These are phyloP conservation scores for Hymenopus coronatus DNA, from an alignment of 2,888 invertebrate genomes.

Conservation along the genomic window DNA sequence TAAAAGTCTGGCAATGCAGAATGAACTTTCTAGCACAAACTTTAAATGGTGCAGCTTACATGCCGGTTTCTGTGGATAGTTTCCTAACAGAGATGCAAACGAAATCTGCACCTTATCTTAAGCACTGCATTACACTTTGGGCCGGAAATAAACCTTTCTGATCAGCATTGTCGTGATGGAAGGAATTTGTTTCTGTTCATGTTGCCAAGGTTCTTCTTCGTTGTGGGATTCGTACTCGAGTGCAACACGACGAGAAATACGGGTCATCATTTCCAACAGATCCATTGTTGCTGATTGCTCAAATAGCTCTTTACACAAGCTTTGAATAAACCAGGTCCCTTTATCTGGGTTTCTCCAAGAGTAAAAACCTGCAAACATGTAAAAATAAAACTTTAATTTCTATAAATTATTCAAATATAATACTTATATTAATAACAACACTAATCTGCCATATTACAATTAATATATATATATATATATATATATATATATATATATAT, in stretches of 20 bases:
- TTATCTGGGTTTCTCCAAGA: constrained; percentile 65
- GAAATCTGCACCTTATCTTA: not conserved
- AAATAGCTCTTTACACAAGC: constrained; percentile 58
- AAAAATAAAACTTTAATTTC: not conserved
- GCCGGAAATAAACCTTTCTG: constrained; percentile 52
- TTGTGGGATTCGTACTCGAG: constrained; percentile 60
- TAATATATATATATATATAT: too few relatives aligned
- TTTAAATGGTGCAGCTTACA: not conserved
- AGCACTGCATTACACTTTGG: constrained; percentile 15
- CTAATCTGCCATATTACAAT: too few relatives aligned
- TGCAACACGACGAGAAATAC: constrained; percentile 61
- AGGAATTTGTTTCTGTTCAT: constrained; percentile 67
- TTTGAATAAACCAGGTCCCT: constrained; percentile 73
- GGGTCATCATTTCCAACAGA: constrained; percentile 62
- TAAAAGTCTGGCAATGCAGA: not conserved
- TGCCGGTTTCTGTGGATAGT: not conserved
- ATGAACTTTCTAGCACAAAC: not conserved
- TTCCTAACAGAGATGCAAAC: not conserved
- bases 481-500: too few relatives aligned
- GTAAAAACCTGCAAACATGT: constrained; percentile 54
- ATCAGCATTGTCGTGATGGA: constrained; percentile 66
- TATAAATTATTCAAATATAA: too few relatives aligned
- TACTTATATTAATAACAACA: too few relatives aligned
- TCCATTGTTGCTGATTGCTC: constrained; percentile 52
- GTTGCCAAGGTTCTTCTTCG: constrained; percentile 40